Percentiles rank a stretch among this genome's conserved stretches.
Conservation (phyloP, 2,888 invertebrate species). For the Idaea straminata region DNA sequence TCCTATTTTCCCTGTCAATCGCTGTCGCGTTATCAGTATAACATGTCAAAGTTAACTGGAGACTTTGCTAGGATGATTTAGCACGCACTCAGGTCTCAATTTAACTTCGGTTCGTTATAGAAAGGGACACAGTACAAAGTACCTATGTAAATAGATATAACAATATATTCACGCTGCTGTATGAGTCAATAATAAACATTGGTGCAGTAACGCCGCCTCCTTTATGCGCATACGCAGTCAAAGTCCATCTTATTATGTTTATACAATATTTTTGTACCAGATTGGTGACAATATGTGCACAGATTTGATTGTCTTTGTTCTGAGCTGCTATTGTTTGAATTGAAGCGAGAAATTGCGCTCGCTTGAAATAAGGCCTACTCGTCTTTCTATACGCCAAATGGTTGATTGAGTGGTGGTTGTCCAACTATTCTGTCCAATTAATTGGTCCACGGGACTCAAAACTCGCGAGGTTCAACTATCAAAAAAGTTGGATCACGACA, state of each 20-base stretch:
- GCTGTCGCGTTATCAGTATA: too few species aligned
- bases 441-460: too few species aligned
- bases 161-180: slow-evolving; percentile 10
- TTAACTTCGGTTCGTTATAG: background rate
- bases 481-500: too few species aligned
- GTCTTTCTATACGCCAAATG: background rate
- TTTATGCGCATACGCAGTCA: slow-evolving; percentile 10
- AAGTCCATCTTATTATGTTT: slow-evolving; percentile 19
- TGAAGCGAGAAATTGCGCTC: background rate
- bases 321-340: background rate
- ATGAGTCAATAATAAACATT: slow-evolving; percentile 14
- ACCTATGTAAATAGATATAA: background rate
- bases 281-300: slow-evolving; percentile 19
- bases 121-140: background rate
- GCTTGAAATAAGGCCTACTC: background rate
- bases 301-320: slow-evolving; percentile 19
- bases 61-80: too few species aligned
- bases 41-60: too few species aligned
- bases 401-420: too few species aligned
- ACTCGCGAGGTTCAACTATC: too few species aligned
- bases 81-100: too few species aligned
- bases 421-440: too few species aligned
- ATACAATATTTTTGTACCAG: slow-evolving; percentile 23
- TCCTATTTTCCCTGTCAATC: too few species aligned
- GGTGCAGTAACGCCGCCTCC: background rate